A percentile compares a stretch with the other conserved stretches of the same genome.
Evolutionary conservation across 2,888 invertebrate genomes (phyloP).

Genomic region (Danaus chrysippus): DNA sequence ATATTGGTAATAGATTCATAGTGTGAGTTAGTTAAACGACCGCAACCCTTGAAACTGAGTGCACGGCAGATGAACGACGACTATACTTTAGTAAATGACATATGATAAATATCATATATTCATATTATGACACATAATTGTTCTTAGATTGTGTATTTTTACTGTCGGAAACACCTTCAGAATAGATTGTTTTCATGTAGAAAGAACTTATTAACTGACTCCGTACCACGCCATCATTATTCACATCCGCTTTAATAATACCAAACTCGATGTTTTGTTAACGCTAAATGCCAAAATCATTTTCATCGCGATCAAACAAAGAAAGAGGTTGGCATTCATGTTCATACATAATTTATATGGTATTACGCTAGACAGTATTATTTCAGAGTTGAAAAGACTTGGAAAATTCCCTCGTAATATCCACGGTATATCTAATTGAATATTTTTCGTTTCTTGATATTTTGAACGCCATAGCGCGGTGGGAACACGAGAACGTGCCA

Average conservation of each 20-base stretch:
- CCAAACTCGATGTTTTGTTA: slow-evolving; percentile 21
- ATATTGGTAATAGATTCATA: too few species aligned
- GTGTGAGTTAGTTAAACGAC: too few species aligned
- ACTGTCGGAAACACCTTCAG: too few species aligned
- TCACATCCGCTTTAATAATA: neutral
- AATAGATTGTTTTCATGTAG: too few species aligned
- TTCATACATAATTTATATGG: slow-evolving; percentile 51
- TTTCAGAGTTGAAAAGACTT: slow-evolving; percentile 41
- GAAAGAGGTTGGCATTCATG: slow-evolving; percentile 34
- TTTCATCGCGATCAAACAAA: slow-evolving; percentile 30
- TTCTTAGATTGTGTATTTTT: too few species aligned
- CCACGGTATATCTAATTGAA: slow-evolving; percentile 42
- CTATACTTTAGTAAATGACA: too few species aligned
- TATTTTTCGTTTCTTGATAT: slow-evolving; percentile 19
- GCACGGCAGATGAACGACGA: too few species aligned
- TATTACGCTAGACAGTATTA: slow-evolving; percentile 47
- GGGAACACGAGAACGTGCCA: slow-evolving; percentile 16
- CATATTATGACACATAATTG: too few species aligned
- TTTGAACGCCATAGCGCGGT: slow-evolving; percentile 16
- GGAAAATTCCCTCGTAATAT: slow-evolving; percentile 40
- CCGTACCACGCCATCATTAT: neutral
- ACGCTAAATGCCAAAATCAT: slow-evolving; percentile 24
- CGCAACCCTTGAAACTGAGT: too few species aligned
- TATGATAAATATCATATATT: too few species aligned
- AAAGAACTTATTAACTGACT: neutral